Evolutionary conservation across 2,888 invertebrate species (phyloP).

Genomic region (Timandra comae): DNA sequence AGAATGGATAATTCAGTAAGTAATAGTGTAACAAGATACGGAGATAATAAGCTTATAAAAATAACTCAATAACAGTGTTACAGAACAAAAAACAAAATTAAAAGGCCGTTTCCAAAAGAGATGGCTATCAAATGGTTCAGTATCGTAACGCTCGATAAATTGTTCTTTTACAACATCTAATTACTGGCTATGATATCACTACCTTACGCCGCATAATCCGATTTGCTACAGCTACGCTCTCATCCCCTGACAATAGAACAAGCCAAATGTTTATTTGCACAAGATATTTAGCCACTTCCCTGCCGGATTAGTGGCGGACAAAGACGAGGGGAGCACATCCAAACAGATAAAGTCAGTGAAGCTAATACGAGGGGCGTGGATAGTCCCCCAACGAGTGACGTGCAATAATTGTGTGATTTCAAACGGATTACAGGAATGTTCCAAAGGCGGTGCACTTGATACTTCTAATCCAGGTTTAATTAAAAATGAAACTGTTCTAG

Average conservation of each 20-base stretch:
- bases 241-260: constrained; percentile 62
- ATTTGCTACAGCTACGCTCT: constrained; percentile 56
- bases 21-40: no score
- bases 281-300: constrained; percentile 76
- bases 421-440: constrained; percentile 46
- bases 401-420: constrained; percentile 63
- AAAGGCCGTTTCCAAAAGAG: constrained; percentile 2
- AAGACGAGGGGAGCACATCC: constrained; percentile 51
- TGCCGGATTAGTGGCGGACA: constrained; percentile 66
- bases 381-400: constrained; percentile 36
- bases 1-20: no score
- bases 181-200: constrained; percentile 51
- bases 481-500: constrained; percentile 13
- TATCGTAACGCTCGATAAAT: constrained; percentile 36
- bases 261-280: constrained; percentile 74
- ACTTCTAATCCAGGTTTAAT: constrained; percentile 24
- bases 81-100: no score
- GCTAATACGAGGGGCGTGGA: constrained; percentile 68
- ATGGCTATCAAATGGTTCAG: constrained; percentile 14
- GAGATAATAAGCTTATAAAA: no score
- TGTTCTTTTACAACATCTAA: constrained; percentile 47
- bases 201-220: constrained; percentile 65
- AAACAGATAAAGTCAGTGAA: constrained; percentile 57
- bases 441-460: constrained; percentile 22
- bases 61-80: no score